A percentile compares a stretch with the other conserved stretches of the same genome.
Evolutionary conservation across 2,888 invertebrate species (phyloP).

Genomic region (Didymodactylos carnosus): DNA sequence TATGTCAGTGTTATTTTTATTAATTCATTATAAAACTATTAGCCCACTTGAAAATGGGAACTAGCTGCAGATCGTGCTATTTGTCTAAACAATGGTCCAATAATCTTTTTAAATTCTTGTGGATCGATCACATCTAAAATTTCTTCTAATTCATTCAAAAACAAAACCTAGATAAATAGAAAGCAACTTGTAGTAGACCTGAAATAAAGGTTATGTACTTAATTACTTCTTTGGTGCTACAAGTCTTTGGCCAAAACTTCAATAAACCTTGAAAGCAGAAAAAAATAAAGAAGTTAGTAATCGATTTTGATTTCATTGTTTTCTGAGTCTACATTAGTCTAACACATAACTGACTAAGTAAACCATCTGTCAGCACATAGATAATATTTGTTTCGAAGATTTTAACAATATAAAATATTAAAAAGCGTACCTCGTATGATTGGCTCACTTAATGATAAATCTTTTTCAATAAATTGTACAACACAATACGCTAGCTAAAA

Average conservation of each 20-base stretch:
- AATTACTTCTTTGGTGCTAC: constrained; percentile 81
- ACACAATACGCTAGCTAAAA: constrained; percentile 84
- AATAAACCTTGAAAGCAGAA: constrained; percentile 66
- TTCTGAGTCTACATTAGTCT: too few species aligned
- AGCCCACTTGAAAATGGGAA: constrained; percentile 79
- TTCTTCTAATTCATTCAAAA: constrained; percentile 92
- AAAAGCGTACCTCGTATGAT: too few species aligned
- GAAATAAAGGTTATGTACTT: background rate
- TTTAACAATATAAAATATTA: too few species aligned
- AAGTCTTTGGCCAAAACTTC: constrained; percentile 96
- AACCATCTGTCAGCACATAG: too few species aligned
- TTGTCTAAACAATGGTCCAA: constrained; percentile 84
- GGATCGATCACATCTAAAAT: constrained; percentile 96
- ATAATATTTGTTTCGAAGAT: too few species aligned
- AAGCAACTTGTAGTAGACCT: background rate
- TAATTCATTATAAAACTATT: background rate
- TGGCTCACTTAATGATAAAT: constrained; percentile 76
- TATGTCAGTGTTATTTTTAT: background rate
- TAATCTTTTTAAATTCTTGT: constrained; percentile 85
- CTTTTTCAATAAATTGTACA: constrained; percentile 93
- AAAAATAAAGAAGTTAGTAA: too few species aligned
- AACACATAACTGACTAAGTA: too few species aligned
- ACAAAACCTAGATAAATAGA: constrained; percentile 49
- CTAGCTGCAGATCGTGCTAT: constrained; percentile 91
- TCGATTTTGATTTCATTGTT: too few species aligned